Conservation (phyloP, 2,113 vertebrate species). For the Podocnemis expansa region DNA sequence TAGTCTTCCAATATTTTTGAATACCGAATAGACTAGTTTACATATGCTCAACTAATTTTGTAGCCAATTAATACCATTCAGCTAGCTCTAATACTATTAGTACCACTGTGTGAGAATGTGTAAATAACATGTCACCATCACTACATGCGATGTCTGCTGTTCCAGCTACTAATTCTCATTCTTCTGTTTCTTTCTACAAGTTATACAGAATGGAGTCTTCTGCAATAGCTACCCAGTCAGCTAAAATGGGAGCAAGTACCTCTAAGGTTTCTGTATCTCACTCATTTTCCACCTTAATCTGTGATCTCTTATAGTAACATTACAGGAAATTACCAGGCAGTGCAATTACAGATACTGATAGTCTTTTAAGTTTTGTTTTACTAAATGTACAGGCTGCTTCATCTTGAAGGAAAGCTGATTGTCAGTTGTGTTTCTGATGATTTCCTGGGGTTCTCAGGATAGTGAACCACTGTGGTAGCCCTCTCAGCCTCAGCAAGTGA, state of each 20-base stretch:
- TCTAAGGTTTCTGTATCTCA: too few relatives aligned
- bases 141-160: neutral
- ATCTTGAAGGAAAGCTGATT: neutral
- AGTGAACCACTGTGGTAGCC: neutral
- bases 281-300: too few relatives aligned
- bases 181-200: too few relatives aligned
- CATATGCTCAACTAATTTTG: neutral
- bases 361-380: neutral
- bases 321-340: neutral
- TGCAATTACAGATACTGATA: too few relatives aligned
- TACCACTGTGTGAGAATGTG: neutral
- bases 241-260: too few relatives aligned
- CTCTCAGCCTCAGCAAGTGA: neutral
- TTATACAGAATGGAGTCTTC: too few relatives aligned
- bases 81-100: neutral
- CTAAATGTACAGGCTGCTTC: neutral
- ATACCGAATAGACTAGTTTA: neutral
- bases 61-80: neutral
- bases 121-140: neutral
- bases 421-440: neutral
- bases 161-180: too few relatives aligned
- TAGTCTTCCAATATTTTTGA: neutral
- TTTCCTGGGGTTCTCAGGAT: neutral
- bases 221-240: too few relatives aligned
- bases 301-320: too few relatives aligned